Conservation (phyloP, 2,797 vertebrate genomes). For the Hybognathus amarus region DNA sequence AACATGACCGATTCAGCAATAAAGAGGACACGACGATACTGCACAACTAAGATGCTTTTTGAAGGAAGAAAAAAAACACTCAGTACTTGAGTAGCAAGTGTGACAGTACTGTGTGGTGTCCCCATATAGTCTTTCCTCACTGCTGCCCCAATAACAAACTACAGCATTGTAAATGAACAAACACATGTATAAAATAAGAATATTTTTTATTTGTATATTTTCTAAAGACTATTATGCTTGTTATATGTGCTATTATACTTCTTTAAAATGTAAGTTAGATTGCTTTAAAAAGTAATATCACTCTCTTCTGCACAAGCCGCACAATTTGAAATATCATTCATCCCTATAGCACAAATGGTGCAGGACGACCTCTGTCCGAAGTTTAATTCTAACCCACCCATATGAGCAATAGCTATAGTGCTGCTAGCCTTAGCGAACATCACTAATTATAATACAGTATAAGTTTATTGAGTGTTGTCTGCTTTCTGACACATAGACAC, state of each 20-base stretch:
- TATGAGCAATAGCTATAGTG: neutral
- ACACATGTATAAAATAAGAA: neutral
- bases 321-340: neutral
- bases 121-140: neutral
- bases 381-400: neutral
- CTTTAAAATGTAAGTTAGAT: neutral
- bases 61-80: neutral
- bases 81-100: neutral
- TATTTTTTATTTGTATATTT: neutral
- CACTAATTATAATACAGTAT: neutral
- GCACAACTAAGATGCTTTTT: neutral
- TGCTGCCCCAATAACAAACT: neutral
- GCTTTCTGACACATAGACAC: conserved; percentile 14
- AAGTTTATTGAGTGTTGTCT: conserved; percentile 6
- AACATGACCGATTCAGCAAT: neutral
- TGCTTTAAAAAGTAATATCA: neutral
- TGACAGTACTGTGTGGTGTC: neutral
- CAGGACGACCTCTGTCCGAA: neutral
- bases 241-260: neutral
- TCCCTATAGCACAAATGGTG: neutral
- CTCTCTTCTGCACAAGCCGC: neutral
- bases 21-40: neutral
- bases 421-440: neutral
- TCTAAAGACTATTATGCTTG: neutral
- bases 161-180: neutral